Percentiles rank a stretch among this genome's conserved stretches.
These are phyloP conservation scores for Paedocypris sp. DNA, from an alignment of 2,113 vertebrate species.

Conservation along the genomic window DNA sequence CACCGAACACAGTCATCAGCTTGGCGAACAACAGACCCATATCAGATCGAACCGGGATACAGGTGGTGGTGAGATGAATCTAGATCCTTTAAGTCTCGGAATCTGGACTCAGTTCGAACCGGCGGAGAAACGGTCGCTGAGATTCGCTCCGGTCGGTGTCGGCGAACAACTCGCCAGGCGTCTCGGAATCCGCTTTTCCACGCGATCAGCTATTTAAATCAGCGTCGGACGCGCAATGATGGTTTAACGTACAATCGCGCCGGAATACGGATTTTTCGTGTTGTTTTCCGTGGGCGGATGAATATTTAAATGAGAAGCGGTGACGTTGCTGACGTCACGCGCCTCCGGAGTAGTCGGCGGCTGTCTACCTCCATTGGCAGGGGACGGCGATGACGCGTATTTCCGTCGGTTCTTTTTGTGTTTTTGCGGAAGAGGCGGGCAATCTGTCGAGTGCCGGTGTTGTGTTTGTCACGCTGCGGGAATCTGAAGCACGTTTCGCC, in stretches of 20 bases:
- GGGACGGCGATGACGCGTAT: neutral
- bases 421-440: neutral
- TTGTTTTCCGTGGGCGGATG: slow-evolving; percentile 2
- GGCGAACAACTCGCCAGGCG: no score
- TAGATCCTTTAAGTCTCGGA: neutral
- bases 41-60: slow-evolving; percentile 4
- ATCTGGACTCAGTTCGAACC: neutral
- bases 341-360: neutral
- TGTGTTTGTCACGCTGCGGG: neutral
- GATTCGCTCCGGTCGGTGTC: neutral
- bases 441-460: neutral
- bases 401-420: neutral
- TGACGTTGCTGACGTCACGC: slow-evolving; percentile 18
- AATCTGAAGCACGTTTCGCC: neutral
- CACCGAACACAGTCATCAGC: slow-evolving; percentile 63
- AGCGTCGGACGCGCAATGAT: no score
- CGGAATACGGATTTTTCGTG: neutral
- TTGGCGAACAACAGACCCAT: slow-evolving; percentile 64
- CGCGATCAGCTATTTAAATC: no score
- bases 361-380: slow-evolving; percentile 11
- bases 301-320: neutral
- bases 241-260: neutral
- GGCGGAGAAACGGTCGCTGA: neutral
- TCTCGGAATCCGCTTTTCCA: no score
- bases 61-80: neutral